Conservation (phyloP, 2,113 vertebrate genomes). For the Sus scrofa region DNA sequence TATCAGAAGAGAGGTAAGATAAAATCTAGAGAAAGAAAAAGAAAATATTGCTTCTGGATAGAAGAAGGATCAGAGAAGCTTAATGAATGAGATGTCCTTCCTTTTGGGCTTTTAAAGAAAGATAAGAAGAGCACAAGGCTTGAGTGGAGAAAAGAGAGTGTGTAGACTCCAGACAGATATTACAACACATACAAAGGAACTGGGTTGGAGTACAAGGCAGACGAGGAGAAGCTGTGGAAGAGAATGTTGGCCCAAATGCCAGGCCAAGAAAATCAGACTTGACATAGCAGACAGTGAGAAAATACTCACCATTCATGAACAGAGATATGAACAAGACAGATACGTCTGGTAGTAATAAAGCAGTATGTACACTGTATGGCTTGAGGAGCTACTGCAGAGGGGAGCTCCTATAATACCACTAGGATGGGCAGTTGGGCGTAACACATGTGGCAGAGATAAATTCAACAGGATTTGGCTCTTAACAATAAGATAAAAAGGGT, state of each 20-base stretch:
- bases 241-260: not conserved
- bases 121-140: not conserved
- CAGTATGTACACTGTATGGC: not conserved
- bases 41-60: not conserved
- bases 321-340: not conserved
- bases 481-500: not conserved
- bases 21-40: conserved; percentile 39
- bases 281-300: not conserved
- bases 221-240: not conserved
- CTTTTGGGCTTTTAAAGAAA: conserved; percentile 27
- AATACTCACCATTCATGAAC: not conserved
- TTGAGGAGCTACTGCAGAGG: not conserved
- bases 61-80: not conserved
- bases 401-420: not conserved
- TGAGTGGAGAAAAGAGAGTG: not conserved
- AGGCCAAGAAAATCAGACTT: not conserved
- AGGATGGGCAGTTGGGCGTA: not conserved
- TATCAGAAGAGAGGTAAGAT: not conserved
- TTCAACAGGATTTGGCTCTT: not conserved
- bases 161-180: not conserved
- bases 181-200: not conserved
- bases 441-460: conserved; percentile 4
- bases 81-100: not conserved
- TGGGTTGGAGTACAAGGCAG: not conserved
- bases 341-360: not conserved